Base-by-base conservation (phyloP, 1,140 invertebrate species). In the Lineus longissimus region DNA sequence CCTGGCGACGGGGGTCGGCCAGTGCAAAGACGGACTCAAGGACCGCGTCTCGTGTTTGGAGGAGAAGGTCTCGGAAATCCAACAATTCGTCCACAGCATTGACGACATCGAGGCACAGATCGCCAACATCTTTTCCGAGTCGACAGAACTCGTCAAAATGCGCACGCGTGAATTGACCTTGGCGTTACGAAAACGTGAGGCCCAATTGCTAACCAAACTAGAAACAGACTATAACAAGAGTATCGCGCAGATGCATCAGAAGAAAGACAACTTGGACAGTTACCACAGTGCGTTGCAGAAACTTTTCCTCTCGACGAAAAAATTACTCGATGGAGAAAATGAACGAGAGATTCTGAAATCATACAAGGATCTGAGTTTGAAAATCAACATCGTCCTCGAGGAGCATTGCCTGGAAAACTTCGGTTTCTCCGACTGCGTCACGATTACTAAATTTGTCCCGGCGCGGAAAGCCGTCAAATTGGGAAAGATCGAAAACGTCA, bases 121-220 rank as follows among this genome's bases (percentile, higher is more conserved):
- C 6, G 25, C n/a, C 4, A 51, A 51, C 25, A 51, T 51, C 47
- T 19, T 19, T 9, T 19, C n/a, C 25, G 47, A 51, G 47, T 51
- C 47, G 47, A 51, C 25, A 51, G 47, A 51, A 4, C 47, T 51
- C 6, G 47, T 51, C 6, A 51, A 51, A 51, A 51, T 51, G 47
- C 6, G 47, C 4, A 27, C 25, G n/a, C n/a, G n/a, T 7, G 47
- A 51, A n/a, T 23, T 51, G 47, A 51, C 25, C n/a, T 23, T 51
- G 25, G n/a, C 47, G n/a, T 23, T 51, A 9, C 6, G 25, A n/a
- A 51, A 51, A 51, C 47, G 47, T 7, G 47, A 51, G 25, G 19
- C n/a, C 4, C 47, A 7, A n/a, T 51, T 51, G 25, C n/a, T 51
- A 27, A n/a, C n/a, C 4, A 27, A n/a, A n/a, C n/a, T 51, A 51